Conservation (phyloP, 2,888 invertebrate genomes). For the Allophyes oxyacanthae region DNA sequence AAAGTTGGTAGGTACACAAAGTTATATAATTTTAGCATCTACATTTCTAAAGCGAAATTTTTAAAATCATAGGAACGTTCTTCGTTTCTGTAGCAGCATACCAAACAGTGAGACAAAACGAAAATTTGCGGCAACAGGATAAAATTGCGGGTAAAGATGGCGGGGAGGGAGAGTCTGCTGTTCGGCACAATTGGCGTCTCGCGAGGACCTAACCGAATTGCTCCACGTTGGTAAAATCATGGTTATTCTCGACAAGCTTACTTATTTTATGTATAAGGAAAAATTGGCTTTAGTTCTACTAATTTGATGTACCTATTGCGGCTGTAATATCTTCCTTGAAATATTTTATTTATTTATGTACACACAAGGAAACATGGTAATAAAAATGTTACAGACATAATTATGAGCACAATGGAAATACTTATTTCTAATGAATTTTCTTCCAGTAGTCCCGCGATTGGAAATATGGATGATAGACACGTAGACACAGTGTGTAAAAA, state of each 20-base stretch:
- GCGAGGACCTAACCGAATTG: conserved; percentile 43
- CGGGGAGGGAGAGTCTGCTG: conserved; percentile 23
- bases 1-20: too few relatives aligned
- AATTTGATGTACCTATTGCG: conserved; percentile 13
- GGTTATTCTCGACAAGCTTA: conserved; percentile 26
- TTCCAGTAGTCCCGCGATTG: too few relatives aligned
- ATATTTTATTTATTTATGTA: too few relatives aligned
- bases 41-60: neutral
- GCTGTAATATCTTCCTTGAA: too few relatives aligned
- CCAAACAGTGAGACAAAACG: conserved; percentile 35
- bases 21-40: too few relatives aligned
- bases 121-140: conserved; percentile 42
- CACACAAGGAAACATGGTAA: too few relatives aligned
- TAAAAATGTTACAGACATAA: too few relatives aligned
- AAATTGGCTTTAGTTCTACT: conserved; percentile 21
- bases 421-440: too few relatives aligned
- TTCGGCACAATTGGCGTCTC: conserved; percentile 44
- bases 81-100: conserved; percentile 17
- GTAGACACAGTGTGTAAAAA: too few relatives aligned
- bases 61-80: conserved; percentile 12
- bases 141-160: conserved; percentile 43
- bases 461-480: too few relatives aligned
- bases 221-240: conserved; percentile 38
- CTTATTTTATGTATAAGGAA: conserved; percentile 36
- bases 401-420: too few relatives aligned